A percentile compares a stretch with the other conserved stretches of the same genome.
Conservation (phyloP, 1,140 invertebrate species). For the Neodiprion pinetum region DNA sequence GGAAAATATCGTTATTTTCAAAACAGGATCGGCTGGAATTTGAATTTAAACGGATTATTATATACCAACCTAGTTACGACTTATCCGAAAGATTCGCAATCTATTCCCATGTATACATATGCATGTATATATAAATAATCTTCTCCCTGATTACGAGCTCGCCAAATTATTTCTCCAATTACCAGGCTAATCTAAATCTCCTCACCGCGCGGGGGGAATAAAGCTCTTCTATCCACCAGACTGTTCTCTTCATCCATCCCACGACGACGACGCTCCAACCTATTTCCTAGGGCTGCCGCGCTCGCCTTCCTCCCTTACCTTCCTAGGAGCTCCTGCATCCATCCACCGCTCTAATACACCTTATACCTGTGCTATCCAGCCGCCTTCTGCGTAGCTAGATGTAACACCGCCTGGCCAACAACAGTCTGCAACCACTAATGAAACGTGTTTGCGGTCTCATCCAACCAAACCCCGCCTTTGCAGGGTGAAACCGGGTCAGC, state of each 20-base stretch:
- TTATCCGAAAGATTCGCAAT: no score
- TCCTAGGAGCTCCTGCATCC: no score
- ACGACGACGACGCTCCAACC: not conserved
- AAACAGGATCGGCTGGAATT: not conserved
- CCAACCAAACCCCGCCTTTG: not conserved
- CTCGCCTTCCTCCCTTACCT: no score
- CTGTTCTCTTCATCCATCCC: not conserved
- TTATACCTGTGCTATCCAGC: no score
- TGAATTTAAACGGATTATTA: no score
- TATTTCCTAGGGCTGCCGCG: not conserved
- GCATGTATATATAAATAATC: not conserved
- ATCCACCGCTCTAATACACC: no score
- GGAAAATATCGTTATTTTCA: not conserved
- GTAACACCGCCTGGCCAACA: not conserved
- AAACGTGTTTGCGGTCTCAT: not conserved
- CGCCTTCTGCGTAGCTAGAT: not conserved
- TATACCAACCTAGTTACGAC: no score
- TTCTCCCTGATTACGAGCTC: not conserved
- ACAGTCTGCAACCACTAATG: slow-evolving; percentile 2
- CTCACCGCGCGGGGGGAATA: not conserved
- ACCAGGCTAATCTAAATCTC: slow-evolving; percentile 7
- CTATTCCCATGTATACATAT: no score
- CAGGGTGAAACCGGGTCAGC: not conserved
- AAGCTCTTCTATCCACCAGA: not conserved
- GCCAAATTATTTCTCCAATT: not conserved